A percentile compares a stretch with the other conserved stretches of the same genome.
Evolutionary conservation across 2,113 vertebrate genomes (phyloP).

Genomic region (Bubalus kerabau): DNA sequence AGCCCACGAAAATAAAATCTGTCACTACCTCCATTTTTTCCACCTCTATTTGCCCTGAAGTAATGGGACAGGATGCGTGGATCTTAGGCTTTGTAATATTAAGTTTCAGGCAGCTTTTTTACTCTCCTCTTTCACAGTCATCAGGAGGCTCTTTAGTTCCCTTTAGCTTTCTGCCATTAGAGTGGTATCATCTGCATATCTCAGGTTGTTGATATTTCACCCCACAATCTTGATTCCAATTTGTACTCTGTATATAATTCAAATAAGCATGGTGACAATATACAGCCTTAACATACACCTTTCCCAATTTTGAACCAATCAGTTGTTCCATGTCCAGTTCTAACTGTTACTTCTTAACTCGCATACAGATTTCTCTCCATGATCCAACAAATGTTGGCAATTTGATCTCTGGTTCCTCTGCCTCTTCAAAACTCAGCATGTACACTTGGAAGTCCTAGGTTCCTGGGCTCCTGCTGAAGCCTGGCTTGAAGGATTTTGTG

Average conservation of each 20-base stretch:
- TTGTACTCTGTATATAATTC: not conserved
- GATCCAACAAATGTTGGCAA: not conserved
- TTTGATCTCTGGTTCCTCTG: not conserved
- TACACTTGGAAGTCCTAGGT: not conserved
- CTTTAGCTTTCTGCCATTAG: not conserved
- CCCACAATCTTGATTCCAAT: not conserved
- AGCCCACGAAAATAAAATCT: not conserved
- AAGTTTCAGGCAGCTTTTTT: not conserved
- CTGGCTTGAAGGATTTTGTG: not conserved
- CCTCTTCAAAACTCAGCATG: not conserved
- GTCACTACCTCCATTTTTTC: not conserved
- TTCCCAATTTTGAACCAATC: not conserved
- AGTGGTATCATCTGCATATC: not conserved
- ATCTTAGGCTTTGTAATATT: not conserved
- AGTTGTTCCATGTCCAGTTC: not conserved
- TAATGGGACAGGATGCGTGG: not conserved
- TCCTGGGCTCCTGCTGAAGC: not conserved
- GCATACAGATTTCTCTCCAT: not conserved
- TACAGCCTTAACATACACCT: not conserved
- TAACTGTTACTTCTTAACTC: not conserved
- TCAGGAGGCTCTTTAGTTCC: not conserved
- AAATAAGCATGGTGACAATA: not conserved
- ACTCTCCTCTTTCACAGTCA: not conserved
- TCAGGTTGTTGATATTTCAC: not conserved
- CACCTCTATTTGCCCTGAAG: not conserved